These are phyloP conservation scores for Vandiemenella viatica DNA, from an alignment of 2,888 invertebrate genomes.

Conservation along the genomic window DNA sequence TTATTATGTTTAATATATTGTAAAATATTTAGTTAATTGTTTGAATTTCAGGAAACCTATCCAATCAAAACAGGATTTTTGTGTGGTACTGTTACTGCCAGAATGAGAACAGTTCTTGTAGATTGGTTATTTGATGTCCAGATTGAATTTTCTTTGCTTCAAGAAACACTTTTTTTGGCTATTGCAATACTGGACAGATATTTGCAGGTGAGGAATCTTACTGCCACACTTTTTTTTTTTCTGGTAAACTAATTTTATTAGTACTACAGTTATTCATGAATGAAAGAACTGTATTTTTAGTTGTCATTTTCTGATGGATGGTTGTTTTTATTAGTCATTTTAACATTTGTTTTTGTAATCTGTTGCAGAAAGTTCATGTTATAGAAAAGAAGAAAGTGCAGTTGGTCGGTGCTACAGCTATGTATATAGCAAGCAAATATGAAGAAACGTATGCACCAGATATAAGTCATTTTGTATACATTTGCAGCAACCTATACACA, in stretches of 20 bases:
- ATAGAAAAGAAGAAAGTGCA: slow-evolving; percentile 61
- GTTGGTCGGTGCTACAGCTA: slow-evolving; percentile 73
- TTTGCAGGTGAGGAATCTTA: slow-evolving; percentile 60
- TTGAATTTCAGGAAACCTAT: background rate
- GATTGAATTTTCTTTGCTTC: slow-evolving; percentile 62
- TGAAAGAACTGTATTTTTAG: too few relatives aligned
- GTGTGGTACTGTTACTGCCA: slow-evolving; percentile 42
- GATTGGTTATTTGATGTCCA: slow-evolving; percentile 94
- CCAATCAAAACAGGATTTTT: background rate
- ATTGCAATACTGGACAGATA: slow-evolving; percentile 81
- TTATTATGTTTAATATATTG: background rate
- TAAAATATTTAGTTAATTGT: background rate
- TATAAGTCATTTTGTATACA: slow-evolving; percentile 74
- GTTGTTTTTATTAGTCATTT: too few relatives aligned
- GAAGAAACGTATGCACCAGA: slow-evolving; percentile 88
- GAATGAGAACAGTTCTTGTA: slow-evolving; percentile 77
- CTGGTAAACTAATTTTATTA: background rate
- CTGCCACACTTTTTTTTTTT: too few relatives aligned
- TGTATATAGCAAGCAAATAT: slow-evolving; percentile 86
- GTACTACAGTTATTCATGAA: background rate
- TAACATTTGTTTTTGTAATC: slow-evolving; percentile 13
- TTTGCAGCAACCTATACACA: slow-evolving; percentile 76
- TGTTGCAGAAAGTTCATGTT: slow-evolving; percentile 38
- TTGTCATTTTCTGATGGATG: too few relatives aligned
- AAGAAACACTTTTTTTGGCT: slow-evolving; percentile 81